Evolutionary conservation across 2,888 invertebrate genomes (phyloP).

Genomic region (Pteria penguin): DNA sequence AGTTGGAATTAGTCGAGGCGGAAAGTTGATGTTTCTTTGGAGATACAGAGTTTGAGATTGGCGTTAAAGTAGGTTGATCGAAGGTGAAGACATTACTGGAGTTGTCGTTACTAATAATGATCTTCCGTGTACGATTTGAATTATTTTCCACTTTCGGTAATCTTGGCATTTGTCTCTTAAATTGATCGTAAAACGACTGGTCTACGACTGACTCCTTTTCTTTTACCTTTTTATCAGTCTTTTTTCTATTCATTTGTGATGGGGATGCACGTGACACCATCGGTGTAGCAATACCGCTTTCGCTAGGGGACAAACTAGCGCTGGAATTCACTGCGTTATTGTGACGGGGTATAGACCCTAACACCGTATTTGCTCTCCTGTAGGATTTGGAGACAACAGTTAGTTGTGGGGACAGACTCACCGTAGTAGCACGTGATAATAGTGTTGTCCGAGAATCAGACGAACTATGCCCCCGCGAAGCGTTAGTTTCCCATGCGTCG

Average conservation of each 20-base stretch:
- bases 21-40: neutral
- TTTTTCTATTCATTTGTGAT: neutral
- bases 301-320: constrained; percentile 20
- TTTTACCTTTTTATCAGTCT: neutral
- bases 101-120: neutral
- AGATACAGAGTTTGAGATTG: neutral
- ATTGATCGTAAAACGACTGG: constrained; percentile 33
- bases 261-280: constrained; percentile 20
- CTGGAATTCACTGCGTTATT: constrained; percentile 28
- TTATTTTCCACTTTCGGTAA: constrained; percentile 32
- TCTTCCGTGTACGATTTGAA: constrained; percentile 13
- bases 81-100: neutral
- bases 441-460: constrained; percentile 18
- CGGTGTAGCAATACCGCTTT: neutral
- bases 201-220: constrained; percentile 26
- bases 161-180: constrained; percentile 28
- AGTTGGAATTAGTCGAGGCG: neutral
- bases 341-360: neutral
- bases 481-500: constrained; percentile 57
- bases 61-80: neutral
- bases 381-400: constrained; percentile 35
- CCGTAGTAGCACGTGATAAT: constrained; percentile 10
- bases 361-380: neutral
- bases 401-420: constrained; percentile 25
- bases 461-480: constrained; percentile 22